Evolutionary conservation across 2,888 invertebrate species (phyloP), one percentile per base, ranked within the genome.

Genomic region (Conops quadrifasciatus): DNA sequence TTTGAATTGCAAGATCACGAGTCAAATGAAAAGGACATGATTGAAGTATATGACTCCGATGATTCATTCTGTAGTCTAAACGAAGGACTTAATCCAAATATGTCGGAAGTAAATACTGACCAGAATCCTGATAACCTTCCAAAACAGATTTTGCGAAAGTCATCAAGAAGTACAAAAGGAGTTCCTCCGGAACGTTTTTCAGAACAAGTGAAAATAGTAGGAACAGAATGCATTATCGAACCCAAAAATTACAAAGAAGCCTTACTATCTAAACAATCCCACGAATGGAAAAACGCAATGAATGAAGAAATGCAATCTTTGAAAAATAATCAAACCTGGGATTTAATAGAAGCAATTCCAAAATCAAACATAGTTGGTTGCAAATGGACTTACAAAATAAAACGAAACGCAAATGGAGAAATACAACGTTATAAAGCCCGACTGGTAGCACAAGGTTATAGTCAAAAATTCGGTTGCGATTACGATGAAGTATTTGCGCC

Each of bases 401-500:
- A 65, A 49, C 3, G 21, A 4, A 19, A 65, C 30, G 26, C n/a
- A n/a, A n/a, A 49, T 13, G 65, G 49, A n/a, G 16, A 51, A 26
- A 16, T 28, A 7, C n/a, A 28, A 7, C 49, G 43, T 51, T 65
- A 28, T 51, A 65, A 65, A 49, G 49, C 49, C 24, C 24, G 49
- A 19, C 16, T 65, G 24, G 49, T 49, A 51, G 65, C 49, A 15
- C 26, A 24, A 28, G 65, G 65, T 2, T 28, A 51, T 51, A 26
- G 9, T 15, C 47, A 64, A 47, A 64, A 45, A 21, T 64, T 11
- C 1, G 26, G 65, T n/a, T n/a, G 15, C 3, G 51, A 65, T 51
- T 65, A 51, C 16, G 51, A 65, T 19, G 51, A 65, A 30, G 16
- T 65, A 16, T 65, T 65, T 65, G 51, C 65, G 16, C 65, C 65